A percentile compares a stretch with the other conserved stretches of the same genome.
These are phyloP conservation scores for Cranoglanis bouderius DNA, from an alignment of 2,113 vertebrate genomes.

Conservation along the genomic window DNA sequence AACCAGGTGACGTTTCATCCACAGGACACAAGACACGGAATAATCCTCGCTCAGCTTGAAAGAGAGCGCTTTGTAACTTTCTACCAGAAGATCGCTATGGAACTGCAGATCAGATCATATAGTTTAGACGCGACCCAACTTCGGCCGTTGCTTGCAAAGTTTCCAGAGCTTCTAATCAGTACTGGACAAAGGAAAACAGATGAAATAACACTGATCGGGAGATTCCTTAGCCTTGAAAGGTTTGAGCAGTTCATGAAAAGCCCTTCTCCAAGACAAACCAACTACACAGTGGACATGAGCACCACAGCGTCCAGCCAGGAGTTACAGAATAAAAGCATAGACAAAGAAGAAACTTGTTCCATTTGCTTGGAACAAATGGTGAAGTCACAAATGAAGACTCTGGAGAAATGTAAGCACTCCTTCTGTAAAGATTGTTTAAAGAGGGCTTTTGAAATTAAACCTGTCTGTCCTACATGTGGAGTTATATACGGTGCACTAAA, in stretches of 20 bases:
- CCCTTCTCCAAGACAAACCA: background rate
- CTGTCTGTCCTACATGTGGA: constrained; percentile 73
- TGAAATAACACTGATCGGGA: constrained; percentile 48
- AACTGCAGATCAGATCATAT: constrained; percentile 52
- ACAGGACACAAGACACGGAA: background rate
- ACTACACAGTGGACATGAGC: background rate
- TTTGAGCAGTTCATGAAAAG: constrained; percentile 46
- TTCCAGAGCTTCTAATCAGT: constrained; percentile 61
- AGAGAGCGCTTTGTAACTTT: constrained; percentile 68
- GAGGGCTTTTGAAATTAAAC: constrained; percentile 68
- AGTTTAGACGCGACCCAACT: background rate
- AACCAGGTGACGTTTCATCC: background rate
- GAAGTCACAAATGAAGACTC: constrained; percentile 44
- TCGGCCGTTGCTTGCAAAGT: constrained; percentile 37
- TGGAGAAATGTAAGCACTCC: constrained; percentile 67
- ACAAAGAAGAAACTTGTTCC: constrained; percentile 59
- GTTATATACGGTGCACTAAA: constrained; percentile 64
- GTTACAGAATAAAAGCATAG: background rate
- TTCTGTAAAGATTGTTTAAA: constrained; percentile 71
- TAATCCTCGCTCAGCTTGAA: constrained; percentile 31
- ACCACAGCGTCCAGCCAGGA: background rate
- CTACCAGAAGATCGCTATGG: constrained; percentile 69
- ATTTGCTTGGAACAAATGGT: constrained; percentile 72
- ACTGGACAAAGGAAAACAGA: background rate
- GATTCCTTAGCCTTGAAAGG: constrained; percentile 52